Base-by-base conservation (phyloP, 2,113 vertebrate species). In the Notiomystis cincta region DNA sequence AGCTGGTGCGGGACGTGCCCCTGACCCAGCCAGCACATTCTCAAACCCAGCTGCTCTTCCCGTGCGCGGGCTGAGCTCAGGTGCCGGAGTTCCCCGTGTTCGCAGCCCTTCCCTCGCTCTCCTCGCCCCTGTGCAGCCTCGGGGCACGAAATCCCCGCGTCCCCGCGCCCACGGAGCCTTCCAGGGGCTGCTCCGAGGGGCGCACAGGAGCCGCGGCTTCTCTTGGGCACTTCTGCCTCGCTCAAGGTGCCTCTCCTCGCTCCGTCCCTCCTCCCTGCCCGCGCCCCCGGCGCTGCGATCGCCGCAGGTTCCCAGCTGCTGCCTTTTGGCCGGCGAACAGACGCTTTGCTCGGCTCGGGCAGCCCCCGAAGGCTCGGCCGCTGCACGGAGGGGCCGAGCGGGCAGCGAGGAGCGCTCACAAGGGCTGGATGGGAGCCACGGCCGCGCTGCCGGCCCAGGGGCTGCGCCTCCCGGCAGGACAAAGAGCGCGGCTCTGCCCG, bases 381-480 rank as follows among this genome's bases (percentile, higher is more conserved):
- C 96, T 60, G 97, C 88, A 82, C 70, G 93, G 57, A 48, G 80
- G 96, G 96, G 83, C 97, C 97, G 84, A 58, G 94, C 82, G 82
- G 98, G 96, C 96, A 69, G 96, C 84, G 84, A 67, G 94, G 90
- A 97, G 94, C 97, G 95, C 96, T 95, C 97, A 87, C 97, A 97
- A 97, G 98, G 97, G 95, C 98, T 98, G 98, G 98, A 96, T 6
- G 2, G 95, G 33, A 97, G 98, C 98, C 98, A 98, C 93, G 82
- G 76, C 95, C 77, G 92, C 89, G 90, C 93, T 92, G 80, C 97
- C 95, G 97, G 98, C 97, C 79, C 97, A 92, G 87, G 97, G 97
- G 97, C 96, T 95, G 95, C 91, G 95, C 11, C 5, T 81, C 90
- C 96, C 87, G 76, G 89, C 95, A 87, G 98, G 96, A 98, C 98